A percentile compares a stretch with the other conserved stretches of the same genome.
Conservation (phyloP, 92 coral and sea anemone species). For the Montipora capitata region DNA sequence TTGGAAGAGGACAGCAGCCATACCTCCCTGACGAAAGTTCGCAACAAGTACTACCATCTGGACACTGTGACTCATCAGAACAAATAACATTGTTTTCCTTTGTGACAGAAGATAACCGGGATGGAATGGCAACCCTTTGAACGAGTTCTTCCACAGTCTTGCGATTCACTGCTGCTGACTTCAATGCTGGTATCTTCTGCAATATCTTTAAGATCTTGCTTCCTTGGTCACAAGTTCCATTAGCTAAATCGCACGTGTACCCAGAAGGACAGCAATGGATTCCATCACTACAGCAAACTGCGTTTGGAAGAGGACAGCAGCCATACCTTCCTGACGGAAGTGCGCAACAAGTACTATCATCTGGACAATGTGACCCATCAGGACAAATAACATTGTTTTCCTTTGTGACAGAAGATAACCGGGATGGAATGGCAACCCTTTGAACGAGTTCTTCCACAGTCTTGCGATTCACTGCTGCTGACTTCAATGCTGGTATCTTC, state of each 20-base stretch:
- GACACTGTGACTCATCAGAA: conserved; percentile 73
- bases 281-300: conserved; percentile 81
- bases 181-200: neutral
- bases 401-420: neutral
- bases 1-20: conserved; percentile 87
- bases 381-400: conserved; percentile 64
- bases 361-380: conserved; percentile 71
- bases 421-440: no score
- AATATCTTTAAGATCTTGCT: conserved; percentile 2
- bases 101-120: no score
- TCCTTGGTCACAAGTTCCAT: conserved; percentile 56
- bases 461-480: neutral
- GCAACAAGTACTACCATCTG: conserved; percentile 82
- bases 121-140: no score
- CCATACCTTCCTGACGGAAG: conserved; percentile 74
- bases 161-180: neutral
- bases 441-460: no score
- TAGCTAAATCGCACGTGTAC: conserved; percentile 59
- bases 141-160: no score
- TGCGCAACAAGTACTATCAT: conserved; percentile 77
- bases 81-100: conserved; percentile 37
- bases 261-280: conserved; percentile 84
- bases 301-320: conserved; percentile 83
- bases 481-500: neutral
- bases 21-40: conserved; percentile 71